Base-by-base conservation (phyloP, 2,888 invertebrate genomes). In the Biston betularia region DNA sequence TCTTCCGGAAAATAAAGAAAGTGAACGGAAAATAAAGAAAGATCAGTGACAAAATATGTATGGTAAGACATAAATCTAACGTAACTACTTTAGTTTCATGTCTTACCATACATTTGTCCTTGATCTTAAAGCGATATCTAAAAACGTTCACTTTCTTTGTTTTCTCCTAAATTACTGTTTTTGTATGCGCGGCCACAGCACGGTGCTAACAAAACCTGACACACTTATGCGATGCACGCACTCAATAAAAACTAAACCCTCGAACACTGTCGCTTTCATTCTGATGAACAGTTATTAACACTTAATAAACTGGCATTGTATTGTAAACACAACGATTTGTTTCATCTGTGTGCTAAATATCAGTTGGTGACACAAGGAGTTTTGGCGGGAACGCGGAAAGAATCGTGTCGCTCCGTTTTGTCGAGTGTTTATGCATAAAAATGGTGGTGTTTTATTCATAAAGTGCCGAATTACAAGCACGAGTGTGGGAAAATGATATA, bases 91-190 rank as follows among this genome's bases (percentile, higher is more conserved):
- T 35, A 3, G 6, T 53, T 38, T 35, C 35, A n/a, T 9, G 34
- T 35, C 35, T 10, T 6, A 8, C 38, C 11, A 53, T 15, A 38
- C 35, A 35, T 34, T 45, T 24, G 10, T 45, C 34, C 8, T 12
- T 12, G 24, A 45, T 50, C 45, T 52, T 46, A 49, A 65, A 83
- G 79, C 79, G 69, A 72, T 58, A 63, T 49, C 45, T 50, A 58
- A 48, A 52, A 60, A 70, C 66, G 49, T 82, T 87, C 82, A 86
- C 90, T 90, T 90, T 90, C 90, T 88, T 88, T 75, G 79, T 77
- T 80, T 80, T 81, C 76, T 78, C 78, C 75, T 74, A 69, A 77
- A 72, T 74, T 63, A 76, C 74, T 76, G 74, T 79, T 80, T 89
- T 85, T 83, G 84, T 89, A 89, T 89, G 87, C 89, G 80, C 75